Base-by-base conservation (phyloP, 1,140 invertebrate genomes). In the Akabosia matsudoensis region DNA sequence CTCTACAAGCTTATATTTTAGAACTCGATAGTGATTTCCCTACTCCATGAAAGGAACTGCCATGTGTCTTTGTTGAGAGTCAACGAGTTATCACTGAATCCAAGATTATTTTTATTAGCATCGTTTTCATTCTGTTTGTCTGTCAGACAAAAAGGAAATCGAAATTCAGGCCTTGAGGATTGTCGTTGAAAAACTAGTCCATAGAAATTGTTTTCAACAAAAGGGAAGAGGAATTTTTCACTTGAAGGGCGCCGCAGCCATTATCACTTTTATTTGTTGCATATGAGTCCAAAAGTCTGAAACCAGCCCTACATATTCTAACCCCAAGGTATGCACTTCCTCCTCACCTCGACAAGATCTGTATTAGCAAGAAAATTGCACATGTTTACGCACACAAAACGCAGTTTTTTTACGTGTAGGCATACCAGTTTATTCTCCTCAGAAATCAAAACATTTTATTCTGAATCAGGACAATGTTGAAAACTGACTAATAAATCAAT, bases 101-200 rank as follows among this genome's bases (percentile, higher is more conserved):
- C 37, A 45, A 45, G 37, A 10, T 7, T 18, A 45, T 45, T 18
- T 10, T 45, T 18, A 45, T 45, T 18, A 45, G 7, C 37, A 18
- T 45, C 37, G 7, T 18, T 45, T 45, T 45, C 37, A 10, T 45
- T 18, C 7, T 45, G 18, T 7, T 45, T 10, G 37, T 45, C 37
- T 45, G 37, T 45, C 37, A 61, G 24, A 61, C 13, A 61, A 61
- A 61, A 61, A 61, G 54, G 54, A 61, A 61, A 61, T 61, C 54
- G 54, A 61, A 61, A 61, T 61, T 61, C 54, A 61, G 54, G 54
- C 54, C 54, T 61, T 61, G 54, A 61, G 54, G 54, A 61, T 4
- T 45, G 7, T 10, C 37, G 18, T 45, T 45, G 7, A 7, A 45
- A 45, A 45, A 45, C 37, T 45, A 18, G 37, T 45, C 37, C 37